Base-by-base conservation (phyloP, 2,113 vertebrate genomes). In the Paedocypris sp. region DNA sequence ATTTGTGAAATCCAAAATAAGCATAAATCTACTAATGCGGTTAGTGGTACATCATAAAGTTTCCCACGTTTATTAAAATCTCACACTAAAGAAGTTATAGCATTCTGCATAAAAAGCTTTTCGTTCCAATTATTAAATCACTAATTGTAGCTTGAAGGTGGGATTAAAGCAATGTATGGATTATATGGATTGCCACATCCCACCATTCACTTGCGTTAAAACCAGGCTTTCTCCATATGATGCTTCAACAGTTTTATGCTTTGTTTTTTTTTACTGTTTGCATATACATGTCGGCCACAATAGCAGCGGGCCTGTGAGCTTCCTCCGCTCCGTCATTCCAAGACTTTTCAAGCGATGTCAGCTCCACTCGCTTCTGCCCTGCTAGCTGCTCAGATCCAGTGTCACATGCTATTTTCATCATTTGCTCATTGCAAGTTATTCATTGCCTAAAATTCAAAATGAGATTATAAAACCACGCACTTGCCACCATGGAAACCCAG, bases 281-380 rank as follows among this genome's bases (percentile, higher is more conserved):
- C 11, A 10, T 50, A 51, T 26, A 57, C 52, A 47, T 62, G 51
- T 28, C 45, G 58, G 58, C 51, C 41, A 45, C 32, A 74, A 73
- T 73, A 79, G 75, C 77, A 69, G 75, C 78, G 61, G 47, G 76
- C 76, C 78, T 75, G 72, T 73, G 74, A 74, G 76, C 72, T 74
- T 74, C 62, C 74, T 81, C 75, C 73, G 60, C 60, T 42, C 67
- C 76, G 68, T 78, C 77, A 77, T 75, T 76, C 77, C 76, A 71
- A 41, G 61, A 70, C 73, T 68, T 15, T 18, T 54, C 46, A 48
- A 29, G 46, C 18, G 47, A 69, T 62, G 60, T 63, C 59, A 69
- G 54, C 51, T 19, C 42, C 43, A 15, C 13, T 64, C 49, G 69
- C 67, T 73, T 62, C 63, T 66, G 70, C 68, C 74, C 60, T 38